phyloP scores from a whole-genome alignment of 1,140 invertebrate genomes.

The Drosophila malerkotliana region DNA sequence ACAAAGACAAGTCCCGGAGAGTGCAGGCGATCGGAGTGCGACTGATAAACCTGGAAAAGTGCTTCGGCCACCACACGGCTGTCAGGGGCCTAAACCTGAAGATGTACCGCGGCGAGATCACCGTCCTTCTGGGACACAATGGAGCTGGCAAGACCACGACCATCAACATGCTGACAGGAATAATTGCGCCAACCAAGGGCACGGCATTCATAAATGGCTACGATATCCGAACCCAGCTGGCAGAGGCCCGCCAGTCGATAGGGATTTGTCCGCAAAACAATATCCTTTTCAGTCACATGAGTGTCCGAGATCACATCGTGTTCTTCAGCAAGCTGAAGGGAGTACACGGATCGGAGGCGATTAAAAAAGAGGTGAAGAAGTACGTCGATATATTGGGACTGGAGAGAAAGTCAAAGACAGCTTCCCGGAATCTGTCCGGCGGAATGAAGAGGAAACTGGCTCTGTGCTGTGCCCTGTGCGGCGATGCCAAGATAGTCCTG shows the following conservation, averaged over 20 bases:
- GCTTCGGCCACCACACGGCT: constrained; percentile 86
- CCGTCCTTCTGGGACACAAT: constrained; percentile 91
- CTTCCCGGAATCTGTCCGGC: constrained; percentile 89
- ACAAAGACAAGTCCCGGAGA: constrained; percentile 27
- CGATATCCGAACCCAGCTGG: constrained; percentile 87
- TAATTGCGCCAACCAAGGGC: constrained; percentile 88
- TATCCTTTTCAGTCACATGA: constrained; percentile 95
- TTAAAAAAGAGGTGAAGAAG: constrained; percentile 86
- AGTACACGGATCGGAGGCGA: constrained; percentile 84
- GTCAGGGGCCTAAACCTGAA: constrained; percentile 89
- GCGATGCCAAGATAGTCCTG: constrained; percentile 88
- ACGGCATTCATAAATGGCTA: constrained; percentile 88
- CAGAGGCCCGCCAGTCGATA: constrained; percentile 88
- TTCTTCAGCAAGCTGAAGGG: constrained; percentile 93
- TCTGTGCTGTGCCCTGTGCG: constrained; percentile 90
- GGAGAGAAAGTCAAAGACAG: constrained; percentile 85
- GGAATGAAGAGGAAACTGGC: constrained; percentile 94
- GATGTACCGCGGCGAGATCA: constrained; percentile 88
- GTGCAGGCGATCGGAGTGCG: constrained; percentile 86
- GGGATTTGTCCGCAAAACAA: constrained; percentile 98
- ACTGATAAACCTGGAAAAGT: constrained; percentile 87
- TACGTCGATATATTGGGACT: constrained; percentile 89
- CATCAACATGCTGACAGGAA: constrained; percentile 92
- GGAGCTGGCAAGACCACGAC: constrained; percentile 90
- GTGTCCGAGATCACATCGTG: constrained; percentile 94